These are phyloP conservation scores for Semibalanus balanoides DNA, from an alignment of 1,140 invertebrate species.

Conservation along the genomic window DNA sequence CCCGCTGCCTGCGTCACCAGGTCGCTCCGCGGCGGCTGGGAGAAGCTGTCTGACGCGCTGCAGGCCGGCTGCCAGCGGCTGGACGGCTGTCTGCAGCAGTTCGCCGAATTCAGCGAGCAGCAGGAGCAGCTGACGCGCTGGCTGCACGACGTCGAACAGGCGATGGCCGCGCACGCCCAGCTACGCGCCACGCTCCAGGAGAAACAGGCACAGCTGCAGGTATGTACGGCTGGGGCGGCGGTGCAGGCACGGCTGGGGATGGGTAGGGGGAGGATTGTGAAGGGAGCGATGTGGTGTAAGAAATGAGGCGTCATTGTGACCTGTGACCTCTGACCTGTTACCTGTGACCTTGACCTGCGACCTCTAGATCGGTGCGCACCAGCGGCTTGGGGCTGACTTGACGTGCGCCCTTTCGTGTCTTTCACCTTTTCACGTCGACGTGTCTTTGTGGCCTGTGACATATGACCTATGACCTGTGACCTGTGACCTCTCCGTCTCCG, in stretches of 20 bases:
- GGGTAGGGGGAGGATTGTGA: no score
- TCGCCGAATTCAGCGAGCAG: conserved; percentile 69
- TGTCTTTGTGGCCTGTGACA: neutral
- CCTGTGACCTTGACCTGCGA: no score
- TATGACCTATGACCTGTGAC: neutral
- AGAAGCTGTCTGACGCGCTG: conserved; percentile 66
- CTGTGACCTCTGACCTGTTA: no score
- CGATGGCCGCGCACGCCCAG: conserved; percentile 81
- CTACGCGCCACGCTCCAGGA: conserved; percentile 80
- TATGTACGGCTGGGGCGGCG: no score
- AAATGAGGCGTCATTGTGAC: no score
- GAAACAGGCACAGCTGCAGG: conserved; percentile 71
- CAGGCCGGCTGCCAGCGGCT: conserved; percentile 60
- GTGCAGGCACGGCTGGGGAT: no score
- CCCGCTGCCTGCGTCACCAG: no score
- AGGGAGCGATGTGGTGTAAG: no score
- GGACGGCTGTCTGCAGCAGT: conserved; percentile 74
- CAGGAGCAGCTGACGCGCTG: conserved; percentile 86
- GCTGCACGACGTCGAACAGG: conserved; percentile 76
- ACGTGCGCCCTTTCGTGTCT: no score
- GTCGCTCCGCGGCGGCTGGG: conserved; percentile 65
- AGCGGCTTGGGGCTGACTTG: no score
- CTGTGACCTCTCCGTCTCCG: neutral
- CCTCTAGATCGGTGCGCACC: no score
- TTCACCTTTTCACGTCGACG: no score